Conservation (phyloP, 2,797 vertebrate species). For the Lemur catta region DNA sequence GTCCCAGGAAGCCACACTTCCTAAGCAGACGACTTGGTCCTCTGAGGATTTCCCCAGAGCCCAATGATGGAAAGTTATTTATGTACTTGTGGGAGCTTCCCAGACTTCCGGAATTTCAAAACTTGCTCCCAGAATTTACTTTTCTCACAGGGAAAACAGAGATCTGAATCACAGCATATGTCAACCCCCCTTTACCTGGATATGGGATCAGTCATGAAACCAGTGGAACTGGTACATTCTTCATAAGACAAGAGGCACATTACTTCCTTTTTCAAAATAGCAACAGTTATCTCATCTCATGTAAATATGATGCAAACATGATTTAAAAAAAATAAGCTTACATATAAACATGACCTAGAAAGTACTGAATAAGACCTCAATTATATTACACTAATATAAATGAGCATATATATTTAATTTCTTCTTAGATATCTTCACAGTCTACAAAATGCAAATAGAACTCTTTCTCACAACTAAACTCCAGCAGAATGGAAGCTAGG, state of each 20-base stretch:
- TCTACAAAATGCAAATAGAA: slow-evolving; percentile 53
- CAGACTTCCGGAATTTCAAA: background rate
- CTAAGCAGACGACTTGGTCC: background rate
- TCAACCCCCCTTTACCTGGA: background rate
- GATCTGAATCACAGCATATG: background rate
- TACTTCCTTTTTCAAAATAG: slow-evolving; percentile 53
- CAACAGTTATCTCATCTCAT: background rate
- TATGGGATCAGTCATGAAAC: background rate
- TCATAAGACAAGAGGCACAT: slow-evolving; percentile 28
- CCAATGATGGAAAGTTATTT: background rate
- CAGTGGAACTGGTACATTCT: background rate
- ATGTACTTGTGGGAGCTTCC: background rate
- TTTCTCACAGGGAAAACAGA: fast-evolving
- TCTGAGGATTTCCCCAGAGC: background rate
- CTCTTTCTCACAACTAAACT: slow-evolving; percentile 41
- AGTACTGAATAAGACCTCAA: slow-evolving; percentile 18
- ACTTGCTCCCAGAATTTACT: background rate
- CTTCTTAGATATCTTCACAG: background rate
- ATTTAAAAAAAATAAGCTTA: background rate
- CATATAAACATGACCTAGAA: slow-evolving; percentile 49
- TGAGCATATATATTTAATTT: background rate
- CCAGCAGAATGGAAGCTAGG: slow-evolving; percentile 30
- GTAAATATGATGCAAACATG: background rate
- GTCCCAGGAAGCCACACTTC: background rate
- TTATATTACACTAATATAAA: background rate